phyloP scores from a whole-genome alignment of 1,140 invertebrate genomes.

The Drosophila grimshawi region DNA sequence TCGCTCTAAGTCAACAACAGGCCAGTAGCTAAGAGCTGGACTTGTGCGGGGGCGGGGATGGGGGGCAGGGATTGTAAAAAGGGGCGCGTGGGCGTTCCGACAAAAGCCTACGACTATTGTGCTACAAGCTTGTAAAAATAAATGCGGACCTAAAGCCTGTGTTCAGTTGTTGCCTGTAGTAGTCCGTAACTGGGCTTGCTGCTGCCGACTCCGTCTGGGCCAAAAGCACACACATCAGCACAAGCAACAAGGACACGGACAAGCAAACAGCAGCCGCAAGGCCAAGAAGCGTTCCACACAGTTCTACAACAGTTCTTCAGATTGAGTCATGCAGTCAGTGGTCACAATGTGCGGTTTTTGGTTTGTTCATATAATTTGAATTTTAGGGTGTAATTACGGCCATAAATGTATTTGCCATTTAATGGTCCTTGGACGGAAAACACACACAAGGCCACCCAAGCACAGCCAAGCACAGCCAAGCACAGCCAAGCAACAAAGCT shows the following conservation, averaged over 20 bases:
- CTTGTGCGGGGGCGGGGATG: not conserved
- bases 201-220: conserved; percentile 6
- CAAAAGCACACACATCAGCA: conserved; percentile 3
- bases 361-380: conserved; percentile 83
- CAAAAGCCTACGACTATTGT: conserved; percentile 77
- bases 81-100: conserved; percentile 61
- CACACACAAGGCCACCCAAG: conserved; percentile 1
- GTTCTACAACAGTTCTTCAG: conserved; percentile 11
- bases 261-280: conserved; percentile 35
- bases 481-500: conserved; percentile 5
- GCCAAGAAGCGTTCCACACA: conserved; percentile 32
- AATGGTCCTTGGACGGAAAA: conserved; percentile 52
- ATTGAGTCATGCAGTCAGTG: conserved; percentile 63
- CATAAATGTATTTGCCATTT: conserved; percentile 83
- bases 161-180: conserved; percentile 26
- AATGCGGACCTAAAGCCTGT: conserved; percentile 46
- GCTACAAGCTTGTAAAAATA: conserved; percentile 77
- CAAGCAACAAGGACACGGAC: conserved; percentile 32
- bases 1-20: conserved; percentile 61
- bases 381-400: conserved; percentile 83
- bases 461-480: not conserved
- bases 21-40: conserved; percentile 6
- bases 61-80: conserved; percentile 6
- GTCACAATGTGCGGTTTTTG: conserved; percentile 72
- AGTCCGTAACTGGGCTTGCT: not conserved